Evolutionary conservation across 2,113 vertebrate genomes (phyloP).

Genomic region (Brachyhypopomus occidentalis): DNA sequence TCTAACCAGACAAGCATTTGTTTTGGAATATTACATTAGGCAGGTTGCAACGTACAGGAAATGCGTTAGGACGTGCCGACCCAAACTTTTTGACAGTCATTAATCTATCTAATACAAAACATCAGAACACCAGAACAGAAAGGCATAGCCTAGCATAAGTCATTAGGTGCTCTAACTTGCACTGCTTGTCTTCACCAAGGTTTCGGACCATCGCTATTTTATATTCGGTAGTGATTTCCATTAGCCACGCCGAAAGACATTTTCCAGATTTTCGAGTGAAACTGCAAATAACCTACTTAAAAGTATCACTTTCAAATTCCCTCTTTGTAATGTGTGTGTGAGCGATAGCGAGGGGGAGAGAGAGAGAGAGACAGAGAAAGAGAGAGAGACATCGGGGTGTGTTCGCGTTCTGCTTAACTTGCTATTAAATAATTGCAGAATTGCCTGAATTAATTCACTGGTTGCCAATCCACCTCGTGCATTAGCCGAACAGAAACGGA

Average conservation of each 20-base stretch:
- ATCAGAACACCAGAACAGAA: background rate
- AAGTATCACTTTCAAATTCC: too few species aligned
- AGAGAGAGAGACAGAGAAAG: conserved; percentile 25
- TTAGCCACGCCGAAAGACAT: too few species aligned
- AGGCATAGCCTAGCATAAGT: conserved; percentile 1
- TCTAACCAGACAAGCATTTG: conserved; percentile 9
- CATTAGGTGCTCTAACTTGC: background rate
- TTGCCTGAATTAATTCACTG: conserved; percentile 46
- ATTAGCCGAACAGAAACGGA: conserved; percentile 66
- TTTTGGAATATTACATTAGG: conserved; percentile 39
- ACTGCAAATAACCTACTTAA: too few species aligned
- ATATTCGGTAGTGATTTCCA: too few species aligned
- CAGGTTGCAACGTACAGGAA: conserved; percentile 1
- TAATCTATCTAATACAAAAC: conserved; percentile 1
- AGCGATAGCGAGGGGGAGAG: background rate
- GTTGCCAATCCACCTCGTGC: conserved; percentile 62
- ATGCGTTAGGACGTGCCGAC: conserved; percentile 11
- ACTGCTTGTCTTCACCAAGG: background rate
- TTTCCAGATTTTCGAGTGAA: too few species aligned
- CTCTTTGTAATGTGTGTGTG: background rate
- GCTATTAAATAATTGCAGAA: conserved; percentile 48
- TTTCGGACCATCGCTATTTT: too few species aligned
- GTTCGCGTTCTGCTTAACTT: conserved; percentile 48
- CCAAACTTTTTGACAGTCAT: conserved; percentile 5
- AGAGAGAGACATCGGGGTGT: conserved; percentile 39